Conservation (phyloP, 2,113 vertebrate species). For the Ctenodactylus gundi region DNA sequence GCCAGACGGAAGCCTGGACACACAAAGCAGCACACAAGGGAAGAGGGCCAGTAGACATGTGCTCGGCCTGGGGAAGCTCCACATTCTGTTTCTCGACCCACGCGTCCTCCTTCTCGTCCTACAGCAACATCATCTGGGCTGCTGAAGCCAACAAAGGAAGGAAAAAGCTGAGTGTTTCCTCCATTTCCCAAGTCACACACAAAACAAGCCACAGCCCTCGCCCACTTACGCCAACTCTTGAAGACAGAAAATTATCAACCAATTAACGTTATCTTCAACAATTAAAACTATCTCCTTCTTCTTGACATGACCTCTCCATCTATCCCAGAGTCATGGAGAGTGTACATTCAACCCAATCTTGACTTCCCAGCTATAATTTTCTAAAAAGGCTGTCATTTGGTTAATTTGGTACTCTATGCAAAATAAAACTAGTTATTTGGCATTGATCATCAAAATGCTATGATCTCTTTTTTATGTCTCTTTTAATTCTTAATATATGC, state of each 20-base stretch:
- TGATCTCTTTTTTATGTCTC: neutral
- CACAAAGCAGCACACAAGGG: neutral
- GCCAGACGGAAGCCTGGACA: neutral
- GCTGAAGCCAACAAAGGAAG: neutral
- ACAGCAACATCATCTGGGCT: neutral
- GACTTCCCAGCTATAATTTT: neutral
- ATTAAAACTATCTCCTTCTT: neutral
- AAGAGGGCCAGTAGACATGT: too few species aligned
- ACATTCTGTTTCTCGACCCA: neutral
- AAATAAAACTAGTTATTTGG: conserved; percentile 8
- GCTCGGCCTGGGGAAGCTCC: neutral
- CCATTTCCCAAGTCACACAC: neutral
- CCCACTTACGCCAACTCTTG: neutral
- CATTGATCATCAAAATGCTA: conserved; percentile 12
- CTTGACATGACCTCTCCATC: neutral
- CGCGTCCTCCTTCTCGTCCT: neutral
- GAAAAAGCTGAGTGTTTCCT: neutral
- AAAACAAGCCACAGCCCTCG: neutral
- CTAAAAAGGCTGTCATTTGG: neutral
- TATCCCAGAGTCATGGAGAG: neutral
- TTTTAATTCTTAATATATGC: conserved; percentile 11
- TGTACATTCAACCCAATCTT: neutral
- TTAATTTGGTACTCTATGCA: neutral
- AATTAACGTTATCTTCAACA: too few species aligned
- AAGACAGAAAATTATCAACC: neutral